Base-by-base conservation (phyloP, 2,888 invertebrate species). In the Hecatera dysodea region DNA sequence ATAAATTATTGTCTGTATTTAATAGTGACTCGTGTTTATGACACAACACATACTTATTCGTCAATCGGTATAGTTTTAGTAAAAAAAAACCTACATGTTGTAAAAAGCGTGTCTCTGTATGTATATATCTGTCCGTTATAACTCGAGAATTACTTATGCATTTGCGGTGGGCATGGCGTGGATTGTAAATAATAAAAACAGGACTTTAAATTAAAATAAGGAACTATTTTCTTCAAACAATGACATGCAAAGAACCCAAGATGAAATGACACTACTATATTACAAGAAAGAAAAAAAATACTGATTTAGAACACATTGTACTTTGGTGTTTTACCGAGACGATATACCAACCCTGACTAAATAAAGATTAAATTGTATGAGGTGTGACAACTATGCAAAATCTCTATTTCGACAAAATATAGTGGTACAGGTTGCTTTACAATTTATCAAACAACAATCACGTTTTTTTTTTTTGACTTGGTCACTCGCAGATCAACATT, bases 1-100 rank as follows among this genome's bases (percentile, higher is more conserved):
- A 73, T 76, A 76, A 77, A 76, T 77, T 69, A 74, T 61, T 74
- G 56, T 44, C 73, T 50, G 36, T 74, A 69, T 69, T 44, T 59
- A 1, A 29, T 67, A 67, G 48, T 24, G 48, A 72, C 19, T 57
- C 6, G 19, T 70, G 24, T 75, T 33, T 44, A 36, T 56, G 12
- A 77, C 67, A 56, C 50, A 36, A 60, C 39, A 55, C 69, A 50
- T 44, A 39, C 44, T 39, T n/a, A 44, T 55, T 63, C 22, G 8
- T 29, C 55, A 42, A 24, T 42, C 19, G 33, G 46, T 61, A 70
- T 56, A 56, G 44, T 78, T 74, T 59, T 60, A 73, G 59, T 15
- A 36, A 59, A 59, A 12, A 67, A 69, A 69, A 17, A 4, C 15
- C 36, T 27, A 36, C 42, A 27, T 44, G 6, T 33, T 27, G 15